These are phyloP conservation scores for Ophion ellenae DNA, from an alignment of 2,888 invertebrate species.

Conservation along the genomic window DNA sequence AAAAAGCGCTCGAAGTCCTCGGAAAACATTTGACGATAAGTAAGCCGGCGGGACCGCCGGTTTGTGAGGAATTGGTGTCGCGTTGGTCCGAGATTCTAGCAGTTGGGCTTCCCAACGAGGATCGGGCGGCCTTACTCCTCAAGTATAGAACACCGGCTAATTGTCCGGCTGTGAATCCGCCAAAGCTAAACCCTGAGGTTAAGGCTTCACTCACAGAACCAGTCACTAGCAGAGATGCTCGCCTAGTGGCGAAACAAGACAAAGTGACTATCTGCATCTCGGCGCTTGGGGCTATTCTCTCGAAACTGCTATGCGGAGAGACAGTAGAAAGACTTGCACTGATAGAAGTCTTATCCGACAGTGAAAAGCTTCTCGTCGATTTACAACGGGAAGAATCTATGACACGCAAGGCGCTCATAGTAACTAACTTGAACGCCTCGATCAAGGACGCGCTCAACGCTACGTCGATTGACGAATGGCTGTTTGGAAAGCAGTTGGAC, in stretches of 20 bases:
- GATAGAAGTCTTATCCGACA: slow-evolving; percentile 54
- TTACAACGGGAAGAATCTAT: slow-evolving; percentile 61
- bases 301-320: slow-evolving; percentile 47
- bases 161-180: slow-evolving; percentile 55
- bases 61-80: slow-evolving; percentile 32
- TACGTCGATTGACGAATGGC: slow-evolving; percentile 57
- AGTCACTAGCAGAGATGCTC: slow-evolving; percentile 59
- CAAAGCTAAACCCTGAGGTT: slow-evolving; percentile 60
- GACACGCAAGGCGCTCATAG: slow-evolving; percentile 56
- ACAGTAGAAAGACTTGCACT: slow-evolving; percentile 31
- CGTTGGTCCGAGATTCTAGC: slow-evolving; percentile 37
- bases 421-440: slow-evolving; percentile 41
- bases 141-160: slow-evolving; percentile 61
- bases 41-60: slow-evolving; percentile 29
- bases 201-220: slow-evolving; percentile 48
- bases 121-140: slow-evolving; percentile 34
- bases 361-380: slow-evolving; percentile 55
- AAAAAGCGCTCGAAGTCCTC: slow-evolving; percentile 33
- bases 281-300: slow-evolving; percentile 49
- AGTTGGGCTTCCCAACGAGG: slow-evolving; percentile 50
- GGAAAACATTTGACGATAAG: slow-evolving; percentile 31
- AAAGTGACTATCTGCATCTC: slow-evolving; percentile 57
- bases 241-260: slow-evolving; percentile 60
- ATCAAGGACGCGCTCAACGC: slow-evolving; percentile 60
- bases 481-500: slow-evolving; percentile 56